Percentiles rank a stretch among this genome's conserved stretches.
Evolutionary conservation across 2,113 vertebrate species (phyloP).

Genomic region (Apistogramma diplotaenia): DNA sequence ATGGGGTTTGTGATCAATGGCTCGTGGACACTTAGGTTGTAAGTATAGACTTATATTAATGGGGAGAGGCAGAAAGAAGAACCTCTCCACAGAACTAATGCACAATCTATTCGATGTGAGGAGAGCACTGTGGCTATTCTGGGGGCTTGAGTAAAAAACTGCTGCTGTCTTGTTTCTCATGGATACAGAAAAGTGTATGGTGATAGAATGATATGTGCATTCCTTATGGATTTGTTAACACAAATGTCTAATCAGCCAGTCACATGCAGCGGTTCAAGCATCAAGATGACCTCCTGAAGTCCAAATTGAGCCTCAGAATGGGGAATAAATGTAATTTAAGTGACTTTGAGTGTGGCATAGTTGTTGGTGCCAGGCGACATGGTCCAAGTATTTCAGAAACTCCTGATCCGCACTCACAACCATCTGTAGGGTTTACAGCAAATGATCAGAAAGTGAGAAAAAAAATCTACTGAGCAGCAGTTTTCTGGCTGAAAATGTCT

Average conservation of each 20-base stretch:
- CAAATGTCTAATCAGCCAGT: neutral
- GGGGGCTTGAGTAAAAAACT: neutral
- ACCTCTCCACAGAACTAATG: neutral
- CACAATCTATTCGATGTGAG: neutral
- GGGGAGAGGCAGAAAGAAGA: neutral
- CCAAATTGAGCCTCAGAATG: neutral
- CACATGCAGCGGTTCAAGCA: neutral
- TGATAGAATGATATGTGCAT: neutral
- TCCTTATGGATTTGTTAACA: neutral
- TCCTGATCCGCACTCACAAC: neutral
- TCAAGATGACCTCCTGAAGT: neutral
- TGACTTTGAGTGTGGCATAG: neutral
- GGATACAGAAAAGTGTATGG: neutral
- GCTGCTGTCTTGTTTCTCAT: neutral
- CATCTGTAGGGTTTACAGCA: neutral
- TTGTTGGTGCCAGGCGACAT: neutral
- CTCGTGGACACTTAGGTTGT: neutral
- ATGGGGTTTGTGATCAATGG: neutral
- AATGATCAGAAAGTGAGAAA: neutral
- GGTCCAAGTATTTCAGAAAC: neutral
- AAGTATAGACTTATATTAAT: neutral
- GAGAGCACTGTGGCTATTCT: neutral
- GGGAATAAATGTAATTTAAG: neutral
- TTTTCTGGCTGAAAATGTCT: rapidly evolving
- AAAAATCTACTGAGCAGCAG: neutral